Evolutionary conservation across 2,888 invertebrate species (phyloP).

Genomic region (Tetheella fluctuosa): DNA sequence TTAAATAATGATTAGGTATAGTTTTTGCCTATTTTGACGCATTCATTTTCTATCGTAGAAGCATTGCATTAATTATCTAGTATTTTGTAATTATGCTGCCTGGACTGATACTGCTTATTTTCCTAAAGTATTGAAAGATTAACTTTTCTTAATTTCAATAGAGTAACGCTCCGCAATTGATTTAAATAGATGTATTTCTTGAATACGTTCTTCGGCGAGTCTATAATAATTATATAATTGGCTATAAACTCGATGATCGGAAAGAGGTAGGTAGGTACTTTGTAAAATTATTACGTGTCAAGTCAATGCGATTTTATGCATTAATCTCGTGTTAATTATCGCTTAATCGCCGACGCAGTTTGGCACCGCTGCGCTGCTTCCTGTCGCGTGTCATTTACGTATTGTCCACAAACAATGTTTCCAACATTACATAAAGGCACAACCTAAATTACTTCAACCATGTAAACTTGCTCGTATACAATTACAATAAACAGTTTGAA

Average conservation of each 20-base stretch:
- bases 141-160: too few species aligned
- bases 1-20: conserved; percentile 29
- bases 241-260: not conserved
- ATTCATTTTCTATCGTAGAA: too few species aligned
- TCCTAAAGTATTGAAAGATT: too few species aligned
- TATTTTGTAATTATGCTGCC: too few species aligned
- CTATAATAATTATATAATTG: too few species aligned
- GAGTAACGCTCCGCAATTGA: too few species aligned
- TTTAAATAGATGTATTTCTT: too few species aligned
- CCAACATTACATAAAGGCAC: conserved; percentile 52
- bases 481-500: conserved; percentile 10
- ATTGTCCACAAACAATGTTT: conserved; percentile 59
- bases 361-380: conserved; percentile 33
- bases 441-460: conserved; percentile 46
- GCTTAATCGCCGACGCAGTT: conserved; percentile 39
- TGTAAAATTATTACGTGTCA: not conserved
- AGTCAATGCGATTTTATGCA: conserved; percentile 28
- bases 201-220: too few species aligned
- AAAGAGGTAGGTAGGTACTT: conserved; percentile 6
- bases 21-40: not conserved
- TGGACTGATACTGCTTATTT: too few species aligned
- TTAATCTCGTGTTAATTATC: conserved; percentile 41
- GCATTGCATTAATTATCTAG: too few species aligned
- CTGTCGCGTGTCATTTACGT: conserved; percentile 44
- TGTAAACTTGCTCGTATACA: conserved; percentile 17